These are phyloP conservation scores for Ovibos moschatus DNA, from an alignment of 2,113 vertebrate species.

Conservation along the genomic window DNA sequence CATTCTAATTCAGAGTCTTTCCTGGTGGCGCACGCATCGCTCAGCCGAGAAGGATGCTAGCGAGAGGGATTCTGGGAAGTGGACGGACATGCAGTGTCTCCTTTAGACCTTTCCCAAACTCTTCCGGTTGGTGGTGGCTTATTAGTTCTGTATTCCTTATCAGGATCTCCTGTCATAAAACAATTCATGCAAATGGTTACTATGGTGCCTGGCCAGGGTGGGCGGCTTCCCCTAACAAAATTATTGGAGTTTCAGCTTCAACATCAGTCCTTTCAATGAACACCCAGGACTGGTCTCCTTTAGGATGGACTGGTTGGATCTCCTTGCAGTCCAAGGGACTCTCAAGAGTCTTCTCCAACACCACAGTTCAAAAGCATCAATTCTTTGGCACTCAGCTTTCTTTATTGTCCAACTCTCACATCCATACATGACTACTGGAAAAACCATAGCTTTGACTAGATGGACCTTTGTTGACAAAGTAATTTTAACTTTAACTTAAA, in stretches of 20 bases:
- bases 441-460: not conserved
- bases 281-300: not conserved
- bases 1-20: too few species aligned
- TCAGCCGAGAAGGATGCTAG: too few species aligned
- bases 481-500: not conserved
- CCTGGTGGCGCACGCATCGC: too few species aligned
- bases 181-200: too few species aligned
- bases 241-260: not conserved
- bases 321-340: not conserved
- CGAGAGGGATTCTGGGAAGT: too few species aligned
- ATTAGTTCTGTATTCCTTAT: too few species aligned
- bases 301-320: not conserved
- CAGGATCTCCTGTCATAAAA: too few species aligned
- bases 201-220: too few species aligned
- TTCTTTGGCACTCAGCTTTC: accelerated
- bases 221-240: too few species aligned
- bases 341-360: not conserved
- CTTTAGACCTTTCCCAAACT: too few species aligned
- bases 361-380: not conserved
- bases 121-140: too few species aligned
- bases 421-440: not conserved
- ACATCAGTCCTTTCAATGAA: not conserved
- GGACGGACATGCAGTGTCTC: too few species aligned
- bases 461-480: not conserved
- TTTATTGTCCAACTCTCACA: not conserved